Conservation (phyloP, 2,888 invertebrate genomes). For the Eulithis prunata region DNA sequence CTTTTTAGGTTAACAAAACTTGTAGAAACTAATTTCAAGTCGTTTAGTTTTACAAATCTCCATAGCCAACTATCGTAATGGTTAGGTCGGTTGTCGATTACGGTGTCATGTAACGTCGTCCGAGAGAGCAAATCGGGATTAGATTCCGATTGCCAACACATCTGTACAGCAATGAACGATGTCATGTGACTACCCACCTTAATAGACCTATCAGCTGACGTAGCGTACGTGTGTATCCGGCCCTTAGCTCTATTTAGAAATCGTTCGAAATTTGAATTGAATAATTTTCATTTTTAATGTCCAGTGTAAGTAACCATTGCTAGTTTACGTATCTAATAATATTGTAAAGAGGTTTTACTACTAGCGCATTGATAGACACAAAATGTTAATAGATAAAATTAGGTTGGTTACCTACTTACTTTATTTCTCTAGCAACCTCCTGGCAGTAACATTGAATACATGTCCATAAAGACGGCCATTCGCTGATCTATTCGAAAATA, state of each 20-base stretch:
- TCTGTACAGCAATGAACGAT: constrained; percentile 67
- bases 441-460: constrained; percentile 43
- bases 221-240: constrained; percentile 45
- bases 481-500: constrained; percentile 47
- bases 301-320: background rate
- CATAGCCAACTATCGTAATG: background rate
- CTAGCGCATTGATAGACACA: background rate
- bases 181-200: constrained; percentile 56
- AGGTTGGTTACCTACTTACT: background rate
- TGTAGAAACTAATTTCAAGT: background rate
- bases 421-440: constrained; percentile 27
- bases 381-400: no score
- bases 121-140: constrained; percentile 59
- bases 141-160: constrained; percentile 72
- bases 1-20: background rate
- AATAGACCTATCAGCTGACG: constrained; percentile 34
- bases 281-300: constrained; percentile 11
- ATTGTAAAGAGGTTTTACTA: background rate
- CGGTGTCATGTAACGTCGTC: constrained; percentile 55
- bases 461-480: constrained; percentile 46
- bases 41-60: background rate
- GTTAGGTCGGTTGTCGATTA: constrained; percentile 55
- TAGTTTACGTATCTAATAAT: background rate
- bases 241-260: constrained; percentile 11
- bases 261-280: constrained; percentile 21